A percentile compares a stretch with the other conserved stretches of the same genome.
phyloP scores from a whole-genome alignment of 2,888 invertebrate species.

The Apotomis betuletana region DNA sequence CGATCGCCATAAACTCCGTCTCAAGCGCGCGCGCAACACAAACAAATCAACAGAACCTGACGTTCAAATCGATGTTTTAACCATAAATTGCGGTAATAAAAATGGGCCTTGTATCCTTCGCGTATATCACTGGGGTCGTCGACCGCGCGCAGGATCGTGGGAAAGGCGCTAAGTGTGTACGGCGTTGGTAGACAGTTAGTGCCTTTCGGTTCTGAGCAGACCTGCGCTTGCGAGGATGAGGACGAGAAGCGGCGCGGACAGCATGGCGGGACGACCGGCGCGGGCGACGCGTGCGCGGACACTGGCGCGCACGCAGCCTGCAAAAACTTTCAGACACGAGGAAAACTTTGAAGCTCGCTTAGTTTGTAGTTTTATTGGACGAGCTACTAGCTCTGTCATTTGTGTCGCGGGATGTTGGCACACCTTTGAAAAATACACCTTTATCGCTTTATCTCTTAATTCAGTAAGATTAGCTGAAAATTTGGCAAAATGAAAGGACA shows the following conservation, averaged over 20 bases:
- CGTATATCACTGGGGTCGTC: conserved; percentile 73
- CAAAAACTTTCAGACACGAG: conserved; percentile 25
- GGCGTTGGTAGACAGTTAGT: background rate
- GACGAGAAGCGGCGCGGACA: conserved; percentile 46
- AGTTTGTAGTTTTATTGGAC: background rate
- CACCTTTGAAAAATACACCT: too few species aligned
- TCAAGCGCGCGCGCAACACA: conserved; percentile 24
- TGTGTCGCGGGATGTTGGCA: background rate
- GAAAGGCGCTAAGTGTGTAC: background rate
- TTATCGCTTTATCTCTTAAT: too few species aligned
- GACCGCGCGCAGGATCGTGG: conserved; percentile 57
- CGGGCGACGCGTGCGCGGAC: conserved; percentile 25
- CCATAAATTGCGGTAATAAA: conserved; percentile 41
- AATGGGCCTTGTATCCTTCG: conserved; percentile 55
- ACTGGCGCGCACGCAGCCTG: conserved; percentile 18
- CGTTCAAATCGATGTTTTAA: conserved; percentile 47
- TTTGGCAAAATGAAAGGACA: too few species aligned
- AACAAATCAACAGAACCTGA: conserved; percentile 35
- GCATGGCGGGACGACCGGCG: conserved; percentile 44
- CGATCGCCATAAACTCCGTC: conserved; percentile 22
- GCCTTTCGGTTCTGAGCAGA: conserved; percentile 40
- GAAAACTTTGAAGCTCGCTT: conserved; percentile 24
- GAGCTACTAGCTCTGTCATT: too few species aligned
- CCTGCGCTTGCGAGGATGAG: conserved; percentile 57
- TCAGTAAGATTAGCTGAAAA: too few species aligned